These are phyloP conservation scores for Fragum whitleyi DNA, from an alignment of 2,888 invertebrate genomes.

Conservation along the genomic window DNA sequence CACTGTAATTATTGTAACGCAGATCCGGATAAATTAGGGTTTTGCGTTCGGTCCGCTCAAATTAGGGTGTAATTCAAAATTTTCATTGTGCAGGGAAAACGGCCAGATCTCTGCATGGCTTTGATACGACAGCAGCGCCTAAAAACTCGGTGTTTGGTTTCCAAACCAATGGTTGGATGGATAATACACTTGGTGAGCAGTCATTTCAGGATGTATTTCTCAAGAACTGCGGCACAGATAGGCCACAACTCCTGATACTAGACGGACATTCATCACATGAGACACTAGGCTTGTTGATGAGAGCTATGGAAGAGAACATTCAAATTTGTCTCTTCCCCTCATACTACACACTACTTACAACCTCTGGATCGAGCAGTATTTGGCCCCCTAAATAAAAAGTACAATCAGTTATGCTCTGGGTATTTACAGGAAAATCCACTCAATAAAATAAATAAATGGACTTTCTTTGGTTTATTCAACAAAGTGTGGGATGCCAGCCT, in stretches of 20 bases:
- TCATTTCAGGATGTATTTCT: constrained; percentile 69
- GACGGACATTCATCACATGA: constrained; percentile 70
- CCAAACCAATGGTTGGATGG: constrained; percentile 71
- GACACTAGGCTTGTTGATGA: constrained; percentile 56
- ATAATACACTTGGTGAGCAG: constrained; percentile 56
- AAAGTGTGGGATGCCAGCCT: constrained; percentile 46
- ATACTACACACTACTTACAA: constrained; percentile 56
- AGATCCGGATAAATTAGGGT: background rate
- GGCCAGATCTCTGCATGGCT: constrained; percentile 51
- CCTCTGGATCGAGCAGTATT: constrained; percentile 57
- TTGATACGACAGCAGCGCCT: constrained; percentile 56
- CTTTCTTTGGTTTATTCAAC: constrained; percentile 42
- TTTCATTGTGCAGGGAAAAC: constrained; percentile 18
- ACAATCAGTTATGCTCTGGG: constrained; percentile 52
- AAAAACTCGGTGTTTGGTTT: constrained; percentile 54
- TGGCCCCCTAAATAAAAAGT: constrained; percentile 54
- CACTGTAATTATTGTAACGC: background rate
- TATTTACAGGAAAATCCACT: constrained; percentile 43
- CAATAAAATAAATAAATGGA: constrained; percentile 48
- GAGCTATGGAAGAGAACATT: constrained; percentile 58
- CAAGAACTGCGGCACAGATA: constrained; percentile 58
- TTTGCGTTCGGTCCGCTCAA: constrained; percentile 4
- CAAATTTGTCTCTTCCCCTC: constrained; percentile 55
- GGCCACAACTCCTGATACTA: constrained; percentile 70
- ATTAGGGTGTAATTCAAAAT: constrained; percentile 1